Conservation (phyloP, 2,797 vertebrate species). For the Hyperoplus immaculatus region DNA sequence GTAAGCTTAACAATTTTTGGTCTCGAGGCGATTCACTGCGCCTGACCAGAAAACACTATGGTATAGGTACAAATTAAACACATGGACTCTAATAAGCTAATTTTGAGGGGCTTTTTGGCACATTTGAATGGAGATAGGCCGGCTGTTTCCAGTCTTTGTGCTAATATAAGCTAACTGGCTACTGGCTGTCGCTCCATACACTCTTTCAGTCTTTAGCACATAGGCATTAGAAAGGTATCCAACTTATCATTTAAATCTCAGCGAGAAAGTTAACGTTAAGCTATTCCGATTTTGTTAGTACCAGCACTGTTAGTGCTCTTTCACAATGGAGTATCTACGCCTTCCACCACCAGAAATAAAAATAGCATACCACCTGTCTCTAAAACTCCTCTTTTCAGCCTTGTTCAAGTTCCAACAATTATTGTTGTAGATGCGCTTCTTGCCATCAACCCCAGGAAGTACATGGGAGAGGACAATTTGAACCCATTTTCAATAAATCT, state of each 20-base stretch:
- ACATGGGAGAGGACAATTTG: no score
- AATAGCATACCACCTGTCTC: no score
- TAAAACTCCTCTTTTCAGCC: no score
- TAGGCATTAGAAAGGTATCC: neutral
- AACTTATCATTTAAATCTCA: neutral
- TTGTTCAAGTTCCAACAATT: no score
- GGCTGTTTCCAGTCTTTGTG: neutral
- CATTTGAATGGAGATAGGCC: neutral
- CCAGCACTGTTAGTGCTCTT: neutral
- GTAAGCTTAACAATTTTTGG: neutral
- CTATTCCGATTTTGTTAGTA: neutral
- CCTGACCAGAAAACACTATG: neutral
- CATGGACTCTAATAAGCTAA: neutral
- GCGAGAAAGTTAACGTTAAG: neutral
- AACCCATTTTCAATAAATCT: no score
- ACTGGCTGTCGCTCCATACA: neutral
- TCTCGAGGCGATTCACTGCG: neutral
- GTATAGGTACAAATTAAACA: neutral
- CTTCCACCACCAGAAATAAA: no score
- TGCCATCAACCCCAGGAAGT: no score
- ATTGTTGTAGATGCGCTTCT: no score
- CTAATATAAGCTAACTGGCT: no score
- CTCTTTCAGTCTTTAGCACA: neutral
- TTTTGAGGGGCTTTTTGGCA: neutral
- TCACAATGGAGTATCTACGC: no score